phyloP scores from a whole-genome alignment of 2,888 invertebrate species.

The Oligia fasciuncula region DNA sequence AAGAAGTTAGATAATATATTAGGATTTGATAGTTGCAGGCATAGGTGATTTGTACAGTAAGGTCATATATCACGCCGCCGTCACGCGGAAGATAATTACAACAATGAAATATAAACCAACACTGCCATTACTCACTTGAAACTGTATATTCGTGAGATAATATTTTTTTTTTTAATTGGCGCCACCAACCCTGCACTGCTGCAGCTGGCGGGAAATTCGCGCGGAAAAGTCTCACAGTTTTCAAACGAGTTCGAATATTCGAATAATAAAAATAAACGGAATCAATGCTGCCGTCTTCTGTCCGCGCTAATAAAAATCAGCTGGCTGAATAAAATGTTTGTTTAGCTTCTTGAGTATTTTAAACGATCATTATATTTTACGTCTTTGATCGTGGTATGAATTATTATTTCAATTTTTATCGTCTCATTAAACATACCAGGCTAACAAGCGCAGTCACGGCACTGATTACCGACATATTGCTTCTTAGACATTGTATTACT shows the following conservation, averaged over 20 bases:
- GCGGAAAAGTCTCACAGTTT: neutral
- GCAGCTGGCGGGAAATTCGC: slow-evolving; percentile 7
- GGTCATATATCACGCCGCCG: slow-evolving; percentile 18
- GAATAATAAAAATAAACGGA: slow-evolving; percentile 50
- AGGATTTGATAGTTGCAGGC: slow-evolving; percentile 17
- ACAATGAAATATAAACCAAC: slow-evolving; percentile 32
- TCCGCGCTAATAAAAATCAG: slow-evolving; percentile 62
- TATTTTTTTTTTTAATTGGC: no score
- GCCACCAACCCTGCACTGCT: neutral
- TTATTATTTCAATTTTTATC: slow-evolving; percentile 58
- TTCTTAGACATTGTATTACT: slow-evolving; percentile 15
- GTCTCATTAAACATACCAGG: slow-evolving; percentile 50
- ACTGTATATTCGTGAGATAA: slow-evolving; percentile 24
- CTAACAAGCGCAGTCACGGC: slow-evolving; percentile 43
- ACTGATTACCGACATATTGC: slow-evolving; percentile 34
- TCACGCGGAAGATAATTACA: slow-evolving; percentile 20
- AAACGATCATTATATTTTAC: slow-evolving; percentile 57
- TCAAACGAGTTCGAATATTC: neutral
- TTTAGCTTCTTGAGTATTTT: slow-evolving; percentile 64
- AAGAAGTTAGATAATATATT: slow-evolving; percentile 7
- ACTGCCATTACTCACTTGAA: slow-evolving; percentile 18
- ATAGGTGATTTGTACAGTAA: neutral
- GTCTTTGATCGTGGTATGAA: slow-evolving; percentile 68
- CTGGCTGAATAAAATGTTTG: slow-evolving; percentile 65
- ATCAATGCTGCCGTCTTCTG: slow-evolving; percentile 39